phyloP scores from a whole-genome alignment of 2,113 vertebrate species.

The Oncorhynchus gorbuscha region DNA sequence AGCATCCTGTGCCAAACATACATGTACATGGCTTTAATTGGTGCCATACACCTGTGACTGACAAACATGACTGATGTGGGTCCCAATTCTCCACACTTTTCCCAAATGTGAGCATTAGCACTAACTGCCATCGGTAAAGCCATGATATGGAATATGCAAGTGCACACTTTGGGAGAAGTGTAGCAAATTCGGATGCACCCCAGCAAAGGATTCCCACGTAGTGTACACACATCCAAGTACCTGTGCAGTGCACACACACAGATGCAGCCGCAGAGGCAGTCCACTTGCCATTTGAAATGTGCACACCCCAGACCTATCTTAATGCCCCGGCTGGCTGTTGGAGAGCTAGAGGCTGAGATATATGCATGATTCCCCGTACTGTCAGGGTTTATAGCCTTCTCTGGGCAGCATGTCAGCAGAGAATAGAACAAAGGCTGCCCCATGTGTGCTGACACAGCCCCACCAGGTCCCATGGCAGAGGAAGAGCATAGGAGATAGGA shows the following conservation, averaged over 20 bases:
- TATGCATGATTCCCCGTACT: slow-evolving; percentile 17
- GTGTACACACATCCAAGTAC: background rate
- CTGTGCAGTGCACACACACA: background rate
- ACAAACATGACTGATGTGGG: too few relatives aligned
- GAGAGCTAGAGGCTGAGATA: background rate
- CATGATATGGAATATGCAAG: too few relatives aligned
- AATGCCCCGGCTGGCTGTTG: slow-evolving; percentile 18
- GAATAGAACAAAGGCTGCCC: slow-evolving; percentile 42
- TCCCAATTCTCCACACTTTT: too few relatives aligned
- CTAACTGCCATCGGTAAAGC: too few relatives aligned
- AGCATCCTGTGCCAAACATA: too few relatives aligned
- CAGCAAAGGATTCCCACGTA: too few relatives aligned
- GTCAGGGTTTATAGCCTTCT: slow-evolving; percentile 24
- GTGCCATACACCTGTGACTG: too few relatives aligned
- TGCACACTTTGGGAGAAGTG: too few relatives aligned
- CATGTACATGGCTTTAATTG: too few relatives aligned
- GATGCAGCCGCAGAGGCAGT: background rate
- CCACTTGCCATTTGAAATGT: background rate
- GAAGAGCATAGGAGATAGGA: slow-evolving; percentile 11
- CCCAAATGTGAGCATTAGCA: too few relatives aligned
- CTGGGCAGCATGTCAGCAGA: slow-evolving; percentile 38
- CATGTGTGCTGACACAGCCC: slow-evolving; percentile 52
- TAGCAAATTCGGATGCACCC: too few relatives aligned
- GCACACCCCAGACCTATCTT: slow-evolving; percentile 10
- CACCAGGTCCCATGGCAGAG: slow-evolving; percentile 10